Percentiles rank a stretch among this genome's conserved stretches.
phyloP scores from a whole-genome alignment of 2,888 invertebrate species.

The Tricholauxania praeusta region DNA sequence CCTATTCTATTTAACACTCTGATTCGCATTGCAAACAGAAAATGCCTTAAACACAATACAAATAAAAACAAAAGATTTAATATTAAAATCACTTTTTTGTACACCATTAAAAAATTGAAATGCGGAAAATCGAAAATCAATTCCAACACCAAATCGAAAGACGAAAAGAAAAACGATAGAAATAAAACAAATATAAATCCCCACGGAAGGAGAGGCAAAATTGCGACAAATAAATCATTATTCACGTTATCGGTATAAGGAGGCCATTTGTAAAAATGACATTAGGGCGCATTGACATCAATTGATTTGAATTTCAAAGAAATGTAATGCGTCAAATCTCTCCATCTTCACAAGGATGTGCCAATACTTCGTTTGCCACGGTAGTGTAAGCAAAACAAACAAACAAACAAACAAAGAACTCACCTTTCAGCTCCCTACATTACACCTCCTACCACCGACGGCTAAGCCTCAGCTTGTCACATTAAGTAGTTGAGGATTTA shows the following conservation, averaged over 20 bases:
- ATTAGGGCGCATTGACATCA: conserved; percentile 33
- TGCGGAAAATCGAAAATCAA: conserved; percentile 29
- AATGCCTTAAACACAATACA: conserved; percentile 21
- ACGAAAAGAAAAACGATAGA: not conserved
- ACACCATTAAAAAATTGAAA: not conserved
- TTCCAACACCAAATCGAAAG: conserved; percentile 9
- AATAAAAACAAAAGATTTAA: conserved; percentile 1
- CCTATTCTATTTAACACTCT: not conserved
- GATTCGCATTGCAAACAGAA: conserved; percentile 25
- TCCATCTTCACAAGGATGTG: not conserved
- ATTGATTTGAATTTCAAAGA: conserved; percentile 35
- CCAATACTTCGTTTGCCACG: too few relatives aligned
- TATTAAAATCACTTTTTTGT: too few relatives aligned
- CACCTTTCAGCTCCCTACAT: too few relatives aligned
- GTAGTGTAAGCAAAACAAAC: too few relatives aligned
- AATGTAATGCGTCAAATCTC: conserved; percentile 30
- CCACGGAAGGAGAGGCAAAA: conserved; percentile 42
- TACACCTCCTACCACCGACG: too few relatives aligned
- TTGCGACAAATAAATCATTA: conserved; percentile 64
- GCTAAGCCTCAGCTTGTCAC: conserved; percentile 3
- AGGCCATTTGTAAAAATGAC: conserved; percentile 21
- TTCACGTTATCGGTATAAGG: conserved; percentile 29
- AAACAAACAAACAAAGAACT: too few relatives aligned
- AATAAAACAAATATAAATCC: conserved; percentile 19
- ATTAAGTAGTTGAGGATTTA: conserved; percentile 19